A percentile compares a stretch with the other conserved stretches of the same genome.
phyloP scores from a whole-genome alignment of 2,888 invertebrate genomes.

The Eulithis prunata region DNA sequence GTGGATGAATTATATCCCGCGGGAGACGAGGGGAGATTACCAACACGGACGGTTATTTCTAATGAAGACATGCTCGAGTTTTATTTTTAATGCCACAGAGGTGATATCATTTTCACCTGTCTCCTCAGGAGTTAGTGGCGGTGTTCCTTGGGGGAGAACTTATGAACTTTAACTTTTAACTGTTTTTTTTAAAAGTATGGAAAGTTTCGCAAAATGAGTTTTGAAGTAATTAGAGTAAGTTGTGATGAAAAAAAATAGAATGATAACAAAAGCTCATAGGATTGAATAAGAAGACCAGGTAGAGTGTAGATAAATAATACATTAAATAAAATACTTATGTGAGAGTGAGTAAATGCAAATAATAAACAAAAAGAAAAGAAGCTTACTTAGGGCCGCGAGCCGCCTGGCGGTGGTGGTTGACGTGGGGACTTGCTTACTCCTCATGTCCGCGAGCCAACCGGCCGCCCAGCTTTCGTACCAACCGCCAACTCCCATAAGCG shows the following conservation, averaged over 20 bases:
- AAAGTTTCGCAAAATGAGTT: slow-evolving; percentile 9
- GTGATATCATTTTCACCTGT: slow-evolving; percentile 74
- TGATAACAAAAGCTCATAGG: slow-evolving; percentile 22
- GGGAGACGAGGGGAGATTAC: slow-evolving; percentile 72
- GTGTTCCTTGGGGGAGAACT: slow-evolving; percentile 8
- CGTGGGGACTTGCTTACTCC: slow-evolving; percentile 83
- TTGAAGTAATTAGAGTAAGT: slow-evolving; percentile 12
- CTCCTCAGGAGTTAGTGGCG: slow-evolving; percentile 30
- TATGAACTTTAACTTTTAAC: slow-evolving; percentile 17
- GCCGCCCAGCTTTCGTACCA: slow-evolving; percentile 80
- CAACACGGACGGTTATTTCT: slow-evolving; percentile 69
- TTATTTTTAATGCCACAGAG: slow-evolving; percentile 71
- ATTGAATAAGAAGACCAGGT: slow-evolving; percentile 41
- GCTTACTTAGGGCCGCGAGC: slow-evolving; percentile 83
- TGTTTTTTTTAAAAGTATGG: slow-evolving; percentile 9
- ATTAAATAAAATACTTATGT: slow-evolving; percentile 41
- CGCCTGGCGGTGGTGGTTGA: slow-evolving; percentile 83
- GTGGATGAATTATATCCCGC: slow-evolving; percentile 82
- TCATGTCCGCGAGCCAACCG: slow-evolving; percentile 81
- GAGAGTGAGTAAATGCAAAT: slow-evolving; percentile 63
- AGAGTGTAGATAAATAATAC: slow-evolving; percentile 45
- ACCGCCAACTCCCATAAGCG: slow-evolving; percentile 82
- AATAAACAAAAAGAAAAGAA: slow-evolving; percentile 79
- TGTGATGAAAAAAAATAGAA: slow-evolving; percentile 4
- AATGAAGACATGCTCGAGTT: slow-evolving; percentile 76